phyloP scores from a whole-genome alignment of 2,797 vertebrate species.

The Crax fasciolata region DNA sequence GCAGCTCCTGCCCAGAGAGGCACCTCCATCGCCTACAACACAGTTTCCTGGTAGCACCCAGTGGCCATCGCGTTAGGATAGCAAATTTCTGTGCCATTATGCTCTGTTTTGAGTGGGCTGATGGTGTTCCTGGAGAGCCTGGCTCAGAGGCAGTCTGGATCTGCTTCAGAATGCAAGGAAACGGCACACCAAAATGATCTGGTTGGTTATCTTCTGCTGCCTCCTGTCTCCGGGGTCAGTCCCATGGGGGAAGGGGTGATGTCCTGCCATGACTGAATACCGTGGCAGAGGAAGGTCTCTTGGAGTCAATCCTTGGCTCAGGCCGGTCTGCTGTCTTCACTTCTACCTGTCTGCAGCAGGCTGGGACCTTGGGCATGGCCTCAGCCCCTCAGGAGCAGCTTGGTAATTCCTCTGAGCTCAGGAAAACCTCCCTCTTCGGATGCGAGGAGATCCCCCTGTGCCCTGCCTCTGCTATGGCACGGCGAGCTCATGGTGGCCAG shows the following conservation, averaged over 20 bases:
- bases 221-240: neutral
- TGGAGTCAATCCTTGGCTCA: neutral
- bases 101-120: neutral
- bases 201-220: neutral
- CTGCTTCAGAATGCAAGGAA: neutral
- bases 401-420: rapidly evolving
- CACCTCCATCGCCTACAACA: neutral
- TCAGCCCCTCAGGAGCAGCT: neutral
- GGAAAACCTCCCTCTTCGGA: neutral
- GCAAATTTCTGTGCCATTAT: neutral
- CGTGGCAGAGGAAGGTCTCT: neutral
- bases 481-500: neutral
- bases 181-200: rapidly evolving
- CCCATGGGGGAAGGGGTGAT: neutral
- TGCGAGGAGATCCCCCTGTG: neutral
- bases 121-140: neutral
- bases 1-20: neutral
- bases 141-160: neutral
- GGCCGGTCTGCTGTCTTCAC: neutral
- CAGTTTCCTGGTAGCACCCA: neutral
- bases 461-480: neutral
- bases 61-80: neutral
- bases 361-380: neutral
- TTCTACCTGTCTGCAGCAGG: neutral
- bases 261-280: neutral